phyloP scores from a whole-genome alignment of 2,888 invertebrate species.

The Hedya salicella region DNA sequence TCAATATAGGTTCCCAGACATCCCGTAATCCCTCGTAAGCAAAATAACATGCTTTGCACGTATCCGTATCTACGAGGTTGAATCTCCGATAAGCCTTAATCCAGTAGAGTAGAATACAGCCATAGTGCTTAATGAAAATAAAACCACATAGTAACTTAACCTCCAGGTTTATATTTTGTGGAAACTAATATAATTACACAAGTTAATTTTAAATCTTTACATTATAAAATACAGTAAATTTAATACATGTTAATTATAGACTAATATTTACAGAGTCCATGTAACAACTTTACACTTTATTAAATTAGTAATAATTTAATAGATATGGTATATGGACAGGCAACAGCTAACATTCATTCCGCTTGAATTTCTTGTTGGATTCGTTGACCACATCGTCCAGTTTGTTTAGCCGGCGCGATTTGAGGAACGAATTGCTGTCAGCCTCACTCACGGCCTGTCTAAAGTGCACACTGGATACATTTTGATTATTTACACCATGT shows the following conservation, averaged over 20 bases:
- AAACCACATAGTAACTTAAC: conserved; percentile 51
- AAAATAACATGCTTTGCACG: too few relatives aligned
- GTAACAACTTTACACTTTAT: conserved; percentile 76
- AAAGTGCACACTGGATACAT: conserved; percentile 77
- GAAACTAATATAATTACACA: conserved; percentile 80
- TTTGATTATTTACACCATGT: conserved; percentile 81
- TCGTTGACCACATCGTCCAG: conserved; percentile 76
- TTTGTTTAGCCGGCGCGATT: conserved; percentile 74
- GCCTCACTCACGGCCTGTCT: conserved; percentile 76
- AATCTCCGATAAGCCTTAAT: too few relatives aligned
- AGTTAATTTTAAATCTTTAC: conserved; percentile 74
- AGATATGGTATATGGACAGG: conserved; percentile 69
- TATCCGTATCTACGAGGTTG: too few relatives aligned
- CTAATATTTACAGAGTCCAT: conserved; percentile 81
- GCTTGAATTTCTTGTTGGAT: conserved; percentile 78
- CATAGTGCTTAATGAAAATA: conserved; percentile 45
- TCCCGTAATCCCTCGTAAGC: too few relatives aligned
- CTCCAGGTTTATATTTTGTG: conserved; percentile 72
- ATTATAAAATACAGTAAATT: conserved; percentile 79
- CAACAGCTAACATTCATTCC: conserved; percentile 76
- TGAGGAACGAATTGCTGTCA: conserved; percentile 76
- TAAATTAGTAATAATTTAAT: conserved; percentile 80
- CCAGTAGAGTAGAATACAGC: too few relatives aligned
- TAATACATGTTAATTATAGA: conserved; percentile 78
- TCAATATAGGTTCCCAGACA: too few relatives aligned